Percentiles rank a stretch among this genome's conserved stretches.
Evolutionary conservation across 2,797 vertebrate genomes (phyloP).

Genomic region (Danio choprae): DNA sequence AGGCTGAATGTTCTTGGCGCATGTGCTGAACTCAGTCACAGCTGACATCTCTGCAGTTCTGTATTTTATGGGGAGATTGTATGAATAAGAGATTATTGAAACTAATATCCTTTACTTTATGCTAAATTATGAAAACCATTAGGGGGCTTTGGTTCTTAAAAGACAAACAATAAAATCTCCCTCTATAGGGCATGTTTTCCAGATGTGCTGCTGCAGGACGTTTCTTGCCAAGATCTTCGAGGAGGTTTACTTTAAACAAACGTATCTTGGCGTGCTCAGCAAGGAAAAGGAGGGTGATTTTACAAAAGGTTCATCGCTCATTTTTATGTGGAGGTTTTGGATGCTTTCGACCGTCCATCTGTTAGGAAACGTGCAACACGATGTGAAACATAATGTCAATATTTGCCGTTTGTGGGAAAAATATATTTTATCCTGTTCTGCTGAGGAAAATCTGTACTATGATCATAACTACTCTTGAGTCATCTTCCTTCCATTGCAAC

Average conservation of each 20-base stretch:
- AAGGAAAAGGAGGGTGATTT: constrained; percentile 51
- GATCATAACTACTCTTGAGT: constrained; percentile 28
- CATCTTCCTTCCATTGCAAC: constrained; percentile 22
- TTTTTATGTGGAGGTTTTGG: constrained; percentile 73
- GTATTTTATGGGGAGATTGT: constrained; percentile 57
- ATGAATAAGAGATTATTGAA: constrained; percentile 65
- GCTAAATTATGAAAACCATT: constrained; percentile 66
- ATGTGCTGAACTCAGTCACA: constrained; percentile 47
- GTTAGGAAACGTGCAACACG: constrained; percentile 61
- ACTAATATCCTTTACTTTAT: constrained; percentile 64
- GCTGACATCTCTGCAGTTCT: constrained; percentile 55
- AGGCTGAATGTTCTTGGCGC: constrained; percentile 51
- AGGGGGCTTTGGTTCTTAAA: constrained; percentile 57
- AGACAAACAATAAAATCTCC: constrained; percentile 61
- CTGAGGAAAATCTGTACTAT: constrained; percentile 7
- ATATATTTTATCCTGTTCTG: constrained; percentile 37
- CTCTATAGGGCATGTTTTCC: constrained; percentile 72
- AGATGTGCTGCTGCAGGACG: constrained; percentile 73
- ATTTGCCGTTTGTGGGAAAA: constrained; percentile 39
- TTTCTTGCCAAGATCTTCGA: constrained; percentile 73
- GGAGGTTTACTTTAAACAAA: constrained; percentile 78
- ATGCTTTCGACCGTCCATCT: constrained; percentile 68
- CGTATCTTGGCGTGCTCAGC: constrained; percentile 68
- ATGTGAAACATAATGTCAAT: constrained; percentile 65
- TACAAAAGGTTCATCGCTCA: constrained; percentile 70